Base-by-base conservation (phyloP, 2,113 vertebrate species). In the Platysternon megacephalum region DNA sequence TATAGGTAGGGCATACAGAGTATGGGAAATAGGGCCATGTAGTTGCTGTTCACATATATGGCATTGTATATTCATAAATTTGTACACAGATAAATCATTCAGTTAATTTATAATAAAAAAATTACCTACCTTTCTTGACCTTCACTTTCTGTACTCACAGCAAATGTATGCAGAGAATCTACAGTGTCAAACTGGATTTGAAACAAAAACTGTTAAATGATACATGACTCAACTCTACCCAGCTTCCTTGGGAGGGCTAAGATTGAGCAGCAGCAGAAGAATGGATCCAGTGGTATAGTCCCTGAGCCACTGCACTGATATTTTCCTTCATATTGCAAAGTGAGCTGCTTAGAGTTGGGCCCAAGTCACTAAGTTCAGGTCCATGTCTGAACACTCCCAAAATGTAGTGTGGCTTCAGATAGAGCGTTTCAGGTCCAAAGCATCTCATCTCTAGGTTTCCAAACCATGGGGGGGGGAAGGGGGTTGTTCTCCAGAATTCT, bases 61-160 rank as follows among this genome's bases (percentile, higher is more conserved):
- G 35, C 14, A 87, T 79, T 87, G 68, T 53, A 49, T 65, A 87
- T 87, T 83, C 80, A 83, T 92, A 87, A 83, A 65, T 92, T 84
- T 87, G 55, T 83, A 84, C 87, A 79, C 83, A 80, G 85, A 87
- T 87, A 87, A 87, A 92, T 92, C 78, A 86, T 87, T 65, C 48
- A 35, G 68, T 87, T 87, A 68, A 87, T 92, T 86, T 87, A 83
- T 84, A 87, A 87, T 65, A 72, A 53, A 82, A 65, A 92, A 92
- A 83, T 26, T 79, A 84, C 55, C 82, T 87, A 65, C 29, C 39
- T 92, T 65, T 92, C 80, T 79, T 92, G 80, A 92, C 80, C 79
- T 92, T 92, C 24, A 84, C 80, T 80, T 87, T 53, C 68, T 81
- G 82, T 11, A 51, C 9, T 28, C 81, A 79, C 8, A 79, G 39